Conservation (phyloP, 2,113 vertebrate species). For the Tonatia bakeri region DNA sequence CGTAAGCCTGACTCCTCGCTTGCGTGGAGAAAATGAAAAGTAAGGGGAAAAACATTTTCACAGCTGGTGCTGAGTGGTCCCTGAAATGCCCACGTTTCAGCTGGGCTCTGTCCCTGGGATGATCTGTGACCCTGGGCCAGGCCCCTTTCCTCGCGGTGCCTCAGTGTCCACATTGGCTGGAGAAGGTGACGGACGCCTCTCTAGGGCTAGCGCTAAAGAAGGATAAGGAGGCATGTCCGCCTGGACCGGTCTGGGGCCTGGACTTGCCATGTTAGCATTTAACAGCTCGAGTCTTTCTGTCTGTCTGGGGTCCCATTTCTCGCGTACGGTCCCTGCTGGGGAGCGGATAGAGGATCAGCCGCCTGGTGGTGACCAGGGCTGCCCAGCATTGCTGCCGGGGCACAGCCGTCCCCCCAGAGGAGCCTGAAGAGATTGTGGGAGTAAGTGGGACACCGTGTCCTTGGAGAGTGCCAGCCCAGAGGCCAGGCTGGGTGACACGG, state of each 20-base stretch:
- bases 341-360: neutral
- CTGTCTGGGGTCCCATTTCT: neutral
- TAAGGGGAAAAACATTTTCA: neutral
- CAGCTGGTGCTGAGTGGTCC: neutral
- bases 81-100: neutral
- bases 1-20: neutral
- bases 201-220: neutral
- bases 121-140: neutral
- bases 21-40: neutral
- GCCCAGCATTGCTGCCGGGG: neutral
- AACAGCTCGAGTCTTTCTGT: neutral
- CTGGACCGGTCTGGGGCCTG: neutral
- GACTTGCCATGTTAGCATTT: neutral
- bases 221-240: neutral
- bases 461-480: neutral
- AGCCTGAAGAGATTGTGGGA: neutral
- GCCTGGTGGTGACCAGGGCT: neutral
- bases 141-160: neutral
- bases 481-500: neutral
- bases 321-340: neutral
- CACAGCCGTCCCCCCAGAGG: neutral
- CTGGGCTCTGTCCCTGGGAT: neutral
- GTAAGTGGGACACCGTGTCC: neutral
- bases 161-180: neutral
- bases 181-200: neutral